Percentiles rank a stretch among this genome's conserved stretches.
phyloP scores from a whole-genome alignment of 2,113 vertebrate genomes.

The Eurystomus gularis region DNA sequence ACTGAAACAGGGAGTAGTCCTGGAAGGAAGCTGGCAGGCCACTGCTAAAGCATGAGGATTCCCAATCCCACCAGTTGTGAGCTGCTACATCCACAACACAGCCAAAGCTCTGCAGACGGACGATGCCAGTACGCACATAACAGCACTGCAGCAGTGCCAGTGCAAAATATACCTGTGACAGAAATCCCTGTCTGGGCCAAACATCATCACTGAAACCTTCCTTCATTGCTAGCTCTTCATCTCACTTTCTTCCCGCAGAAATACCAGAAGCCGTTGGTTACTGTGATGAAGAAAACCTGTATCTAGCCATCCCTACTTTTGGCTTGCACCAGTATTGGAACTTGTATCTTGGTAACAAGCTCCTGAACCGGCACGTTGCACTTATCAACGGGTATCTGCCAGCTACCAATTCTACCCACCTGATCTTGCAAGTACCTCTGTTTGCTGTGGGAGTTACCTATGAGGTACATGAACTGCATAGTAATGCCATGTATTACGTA shows the following conservation, averaged over 20 bases:
- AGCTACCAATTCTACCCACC: slow-evolving; percentile 48
- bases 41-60: neutral
- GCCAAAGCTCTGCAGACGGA: neutral
- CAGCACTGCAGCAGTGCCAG: neutral
- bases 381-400: slow-evolving; percentile 15
- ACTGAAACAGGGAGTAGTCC: neutral
- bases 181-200: neutral
- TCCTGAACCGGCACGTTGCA: neutral
- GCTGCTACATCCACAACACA: neutral
- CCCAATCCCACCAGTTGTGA: neutral
- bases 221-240: neutral
- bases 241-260: neutral
- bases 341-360: slow-evolving; percentile 40
- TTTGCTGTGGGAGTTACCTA: slow-evolving; percentile 58
- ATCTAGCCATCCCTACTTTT: neutral
- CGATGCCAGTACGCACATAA: accelerated
- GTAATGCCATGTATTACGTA: neutral
- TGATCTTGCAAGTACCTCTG: slow-evolving; percentile 54
- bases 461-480: slow-evolving; percentile 16
- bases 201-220: neutral
- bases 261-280: slow-evolving; percentile 46
- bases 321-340: slow-evolving; percentile 47
- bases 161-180: neutral
- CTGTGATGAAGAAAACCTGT: slow-evolving; percentile 56
- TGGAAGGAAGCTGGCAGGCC: neutral